Conservation (phyloP, 1,140 invertebrate species). For the Pogonognathellus flavescens region DNA sequence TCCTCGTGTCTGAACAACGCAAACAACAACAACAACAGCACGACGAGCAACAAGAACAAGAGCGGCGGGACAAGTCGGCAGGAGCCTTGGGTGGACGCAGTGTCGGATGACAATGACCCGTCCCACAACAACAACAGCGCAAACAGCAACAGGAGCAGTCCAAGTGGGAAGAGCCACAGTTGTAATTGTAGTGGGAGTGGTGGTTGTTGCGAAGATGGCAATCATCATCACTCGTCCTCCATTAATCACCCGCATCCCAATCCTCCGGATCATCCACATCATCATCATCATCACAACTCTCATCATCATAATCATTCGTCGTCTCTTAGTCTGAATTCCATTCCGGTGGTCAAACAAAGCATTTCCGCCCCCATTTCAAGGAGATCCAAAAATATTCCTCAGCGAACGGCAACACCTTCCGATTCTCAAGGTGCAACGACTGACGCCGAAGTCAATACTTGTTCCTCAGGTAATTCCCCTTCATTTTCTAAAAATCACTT, state of each 20-base stretch:
- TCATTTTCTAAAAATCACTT: too few species aligned
- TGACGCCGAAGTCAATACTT: conserved; percentile 62
- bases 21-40: conserved; percentile 80
- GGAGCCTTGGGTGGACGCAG: background rate
- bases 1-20: conserved; percentile 71
- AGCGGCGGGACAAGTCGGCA: background rate
- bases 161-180: background rate
- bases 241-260: background rate
- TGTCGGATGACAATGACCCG: conserved; percentile 63
- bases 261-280: background rate
- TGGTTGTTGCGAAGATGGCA: conserved; percentile 13
- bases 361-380: conserved; percentile 65
- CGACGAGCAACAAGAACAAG: conserved; percentile 79
- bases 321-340: conserved; percentile 60
- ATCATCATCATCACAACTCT: background rate
- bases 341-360: conserved; percentile 63
- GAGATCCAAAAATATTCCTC: conserved; percentile 59
- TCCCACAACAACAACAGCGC: conserved; percentile 36
- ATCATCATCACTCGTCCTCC: conserved; percentile 29
- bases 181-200: conserved; percentile 40
- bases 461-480: conserved; percentile 54
- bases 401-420: background rate
- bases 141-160: conserved; percentile 52
- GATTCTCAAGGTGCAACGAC: conserved; percentile 49
- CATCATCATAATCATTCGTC: conserved; percentile 15